Evolutionary conservation across 2,113 vertebrate species (phyloP), one percentile per base, ranked within the genome.

Genomic region (Scytalopus superciliaris): DNA sequence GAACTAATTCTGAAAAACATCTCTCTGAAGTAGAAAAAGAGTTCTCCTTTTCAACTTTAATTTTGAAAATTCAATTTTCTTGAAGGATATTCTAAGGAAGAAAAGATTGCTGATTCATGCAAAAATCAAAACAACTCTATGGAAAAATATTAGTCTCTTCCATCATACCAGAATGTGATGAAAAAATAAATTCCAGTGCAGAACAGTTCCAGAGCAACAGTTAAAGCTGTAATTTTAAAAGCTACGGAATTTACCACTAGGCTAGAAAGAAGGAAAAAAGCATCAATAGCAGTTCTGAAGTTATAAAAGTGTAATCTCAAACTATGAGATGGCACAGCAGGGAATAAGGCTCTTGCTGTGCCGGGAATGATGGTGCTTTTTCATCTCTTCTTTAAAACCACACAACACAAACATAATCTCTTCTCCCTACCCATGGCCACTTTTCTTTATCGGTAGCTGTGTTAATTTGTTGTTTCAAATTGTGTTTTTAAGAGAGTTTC

Each of bases 161-260:
- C 59, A 67, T 93, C 93, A 92, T 90, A 12, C 35, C 42, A 78
- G 72, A 74, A 91, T 40, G 27, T 13, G 42, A 79, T 91, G 82
- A 62, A 85, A 89, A 96, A 79, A 18, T 72, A 72, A 73, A 91
- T 91, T 88, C 35, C 33, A 74, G 7, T 62, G 50, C 81, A 94
- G 62, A 82, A 87, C 3, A 17, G 90, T 81, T 77, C 64, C 79
- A 91, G 68, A 85, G 92, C 42, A 95, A 44, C 56, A 91, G 42
- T 91, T 91, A 84, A 77, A 93, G 44, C 63, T 86, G 39, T 90
- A 93, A 94, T 84, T 95, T 91, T 93, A 74, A 91, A 91, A 87
- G 42, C 67, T 74, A 33, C 13, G 50, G 87, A 53, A 87, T 96
- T 96, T 87, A 83, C 70, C 42, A 66, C 33, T 59, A 37, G 45